A percentile compares a stretch with the other conserved stretches of the same genome.
These are phyloP conservation scores for Adelognathus sp. DNA, from an alignment of 2,888 invertebrate species.

Conservation along the genomic window DNA sequence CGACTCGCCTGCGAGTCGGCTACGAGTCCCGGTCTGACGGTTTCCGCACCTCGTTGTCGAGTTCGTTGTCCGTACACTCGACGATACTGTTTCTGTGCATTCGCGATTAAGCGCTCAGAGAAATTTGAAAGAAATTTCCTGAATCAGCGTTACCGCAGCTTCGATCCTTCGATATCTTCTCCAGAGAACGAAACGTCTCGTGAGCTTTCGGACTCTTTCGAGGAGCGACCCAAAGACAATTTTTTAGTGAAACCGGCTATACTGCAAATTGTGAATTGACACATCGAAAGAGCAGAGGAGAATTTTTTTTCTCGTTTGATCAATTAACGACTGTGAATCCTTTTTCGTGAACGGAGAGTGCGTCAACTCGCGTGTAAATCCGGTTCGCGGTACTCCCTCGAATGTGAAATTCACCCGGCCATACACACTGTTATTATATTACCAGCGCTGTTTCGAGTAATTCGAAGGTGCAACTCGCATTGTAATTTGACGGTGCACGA, in stretches of 20 bases:
- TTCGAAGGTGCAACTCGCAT: not conserved
- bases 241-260: too few species aligned
- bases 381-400: conserved; percentile 53
- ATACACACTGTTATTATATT: conserved; percentile 21
- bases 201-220: too few species aligned
- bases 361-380: conserved; percentile 69
- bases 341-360: conserved; percentile 53
- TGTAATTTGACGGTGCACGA: too few species aligned
- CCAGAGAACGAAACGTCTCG: too few species aligned
- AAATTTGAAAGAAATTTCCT: too few species aligned
- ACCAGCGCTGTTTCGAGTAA: not conserved
- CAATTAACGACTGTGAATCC: conserved; percentile 54
- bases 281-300: not conserved
- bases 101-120: too few species aligned
- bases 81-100: too few species aligned
- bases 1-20: conserved; percentile 1
- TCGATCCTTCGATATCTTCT: too few species aligned
- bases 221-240: too few species aligned
- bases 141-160: too few species aligned
- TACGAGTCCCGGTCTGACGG: conserved; percentile 69
- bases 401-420: conserved; percentile 25
- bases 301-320: conserved; percentile 24
- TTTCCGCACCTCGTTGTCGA: conserved; percentile 67
- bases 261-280: too few species aligned
- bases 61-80: conserved; percentile 79